Conservation (phyloP, 2,113 vertebrate species). For the Ameiurus melas region DNA sequence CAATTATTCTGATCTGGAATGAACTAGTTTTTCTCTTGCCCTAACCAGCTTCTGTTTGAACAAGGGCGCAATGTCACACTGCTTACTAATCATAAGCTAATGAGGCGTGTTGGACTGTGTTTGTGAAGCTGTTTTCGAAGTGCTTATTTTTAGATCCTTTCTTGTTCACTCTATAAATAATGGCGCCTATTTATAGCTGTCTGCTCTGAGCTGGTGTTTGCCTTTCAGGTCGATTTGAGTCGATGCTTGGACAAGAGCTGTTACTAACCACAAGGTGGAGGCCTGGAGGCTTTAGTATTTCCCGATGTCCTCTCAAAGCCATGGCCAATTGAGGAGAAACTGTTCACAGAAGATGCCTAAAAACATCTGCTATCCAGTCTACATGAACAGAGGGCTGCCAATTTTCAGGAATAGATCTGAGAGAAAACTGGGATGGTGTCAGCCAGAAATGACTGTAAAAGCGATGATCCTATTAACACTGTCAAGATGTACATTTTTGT, state of each 20-base stretch:
- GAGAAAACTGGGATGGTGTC: constrained; percentile 9
- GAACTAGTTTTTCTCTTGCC: constrained; percentile 3
- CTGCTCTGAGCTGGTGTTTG: constrained; percentile 61
- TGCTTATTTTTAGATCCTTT: constrained; percentile 54
- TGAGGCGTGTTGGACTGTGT: constrained; percentile 50
- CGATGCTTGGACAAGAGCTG: constrained; percentile 59
- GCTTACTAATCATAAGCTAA: constrained; percentile 52
- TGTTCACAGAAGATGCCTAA: constrained; percentile 21
- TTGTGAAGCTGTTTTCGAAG: constrained; percentile 51
- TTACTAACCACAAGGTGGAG: constrained; percentile 73
- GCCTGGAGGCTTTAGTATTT: constrained; percentile 62
- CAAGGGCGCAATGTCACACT: constrained; percentile 43
- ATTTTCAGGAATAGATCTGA: constrained; percentile 31
- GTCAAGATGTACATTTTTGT: constrained; percentile 1
- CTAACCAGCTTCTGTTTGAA: constrained; percentile 33
- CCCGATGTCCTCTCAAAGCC: constrained; percentile 34
- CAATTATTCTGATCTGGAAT: constrained; percentile 22
- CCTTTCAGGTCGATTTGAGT: constrained; percentile 71
- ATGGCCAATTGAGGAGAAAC: constrained; percentile 33
- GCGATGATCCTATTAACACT: constrained; percentile 6
- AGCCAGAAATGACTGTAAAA: constrained; percentile 26
- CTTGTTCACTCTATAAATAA: constrained; percentile 71
- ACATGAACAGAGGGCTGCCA: constrained; percentile 26
- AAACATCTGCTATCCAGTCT: constrained; percentile 40
- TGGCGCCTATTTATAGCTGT: constrained; percentile 66